These are phyloP conservation scores for Myopa testacea DNA, from an alignment of 2,888 invertebrate species.

Conservation along the genomic window DNA sequence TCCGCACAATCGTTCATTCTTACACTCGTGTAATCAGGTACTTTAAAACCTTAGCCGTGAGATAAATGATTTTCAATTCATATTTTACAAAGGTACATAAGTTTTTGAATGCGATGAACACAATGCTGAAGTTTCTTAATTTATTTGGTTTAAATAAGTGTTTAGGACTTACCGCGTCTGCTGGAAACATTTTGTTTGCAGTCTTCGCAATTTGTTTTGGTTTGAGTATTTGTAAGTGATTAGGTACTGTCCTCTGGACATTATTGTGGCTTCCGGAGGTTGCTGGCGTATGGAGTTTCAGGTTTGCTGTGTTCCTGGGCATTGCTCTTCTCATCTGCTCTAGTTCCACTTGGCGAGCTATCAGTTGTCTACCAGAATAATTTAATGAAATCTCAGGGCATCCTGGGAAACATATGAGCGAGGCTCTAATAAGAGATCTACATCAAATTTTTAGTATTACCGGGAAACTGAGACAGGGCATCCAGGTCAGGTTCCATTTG, in stretches of 20 bases:
- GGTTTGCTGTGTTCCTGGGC: conserved; percentile 55
- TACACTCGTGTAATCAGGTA: not conserved
- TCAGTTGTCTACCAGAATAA: conserved; percentile 81
- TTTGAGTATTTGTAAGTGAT: conserved; percentile 78
- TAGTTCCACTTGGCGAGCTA: conserved; percentile 84
- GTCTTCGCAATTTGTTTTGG: conserved; percentile 70
- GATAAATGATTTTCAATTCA: not conserved
- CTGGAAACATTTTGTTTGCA: conserved; percentile 50
- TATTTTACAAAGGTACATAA: not conserved
- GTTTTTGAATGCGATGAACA: not conserved
- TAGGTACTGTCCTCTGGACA: conserved; percentile 68
- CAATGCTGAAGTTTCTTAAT: not conserved
- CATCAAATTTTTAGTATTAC: conserved; percentile 47
- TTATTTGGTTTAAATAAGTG: too few species aligned
- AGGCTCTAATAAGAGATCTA: not conserved
- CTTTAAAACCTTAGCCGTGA: not conserved
- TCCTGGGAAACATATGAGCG: conserved; percentile 48
- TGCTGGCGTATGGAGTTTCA: not conserved
- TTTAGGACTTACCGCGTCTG: conserved; percentile 56
- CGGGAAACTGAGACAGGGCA: conserved; percentile 68
- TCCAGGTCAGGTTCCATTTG: conserved; percentile 84
- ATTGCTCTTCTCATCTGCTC: conserved; percentile 77
- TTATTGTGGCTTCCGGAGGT: not conserved
- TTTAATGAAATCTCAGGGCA: conserved; percentile 69
- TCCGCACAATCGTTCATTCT: too few species aligned